Evolutionary conservation across 2,888 invertebrate species (phyloP).

Genomic region (Protonemura montana): DNA sequence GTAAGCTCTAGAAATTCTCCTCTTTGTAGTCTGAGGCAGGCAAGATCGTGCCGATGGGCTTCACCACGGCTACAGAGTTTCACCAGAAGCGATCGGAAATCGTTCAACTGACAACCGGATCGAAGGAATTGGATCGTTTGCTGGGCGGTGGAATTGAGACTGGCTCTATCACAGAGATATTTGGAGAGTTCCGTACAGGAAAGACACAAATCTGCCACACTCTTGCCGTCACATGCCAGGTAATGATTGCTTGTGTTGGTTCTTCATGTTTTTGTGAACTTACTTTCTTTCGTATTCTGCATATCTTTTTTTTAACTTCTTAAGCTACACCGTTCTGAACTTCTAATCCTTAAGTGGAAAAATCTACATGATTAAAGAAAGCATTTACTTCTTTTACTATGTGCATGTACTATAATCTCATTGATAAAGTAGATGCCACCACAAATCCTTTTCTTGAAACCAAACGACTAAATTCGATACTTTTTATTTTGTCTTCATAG

Average conservation of each 20-base stretch:
- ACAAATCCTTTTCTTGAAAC: no score
- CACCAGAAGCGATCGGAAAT: constrained; percentile 95
- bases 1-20: background rate
- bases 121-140: constrained; percentile 90
- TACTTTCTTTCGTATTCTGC: no score
- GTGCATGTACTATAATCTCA: no score
- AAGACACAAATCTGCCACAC: constrained; percentile 98
- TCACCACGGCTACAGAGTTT: constrained; percentile 96
- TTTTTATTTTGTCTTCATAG: no score
- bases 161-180: constrained; percentile 97
- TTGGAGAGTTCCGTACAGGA: constrained; percentile 97
- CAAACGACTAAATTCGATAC: no score
- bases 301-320: no score
- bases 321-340: no score
- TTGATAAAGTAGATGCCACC: no score
- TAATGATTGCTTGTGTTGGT: constrained; percentile 58
- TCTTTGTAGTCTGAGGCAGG: constrained; percentile 75
- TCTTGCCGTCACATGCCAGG: constrained; percentile 96
- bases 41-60: constrained; percentile 96
- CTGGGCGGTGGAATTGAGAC: constrained; percentile 97
- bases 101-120: constrained; percentile 93
- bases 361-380: no score
- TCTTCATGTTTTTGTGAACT: no score
- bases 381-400: no score
- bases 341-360: no score